Evolutionary conservation across 1,140 invertebrate species (phyloP).

Genomic region (Metopolophium dirhodum): DNA sequence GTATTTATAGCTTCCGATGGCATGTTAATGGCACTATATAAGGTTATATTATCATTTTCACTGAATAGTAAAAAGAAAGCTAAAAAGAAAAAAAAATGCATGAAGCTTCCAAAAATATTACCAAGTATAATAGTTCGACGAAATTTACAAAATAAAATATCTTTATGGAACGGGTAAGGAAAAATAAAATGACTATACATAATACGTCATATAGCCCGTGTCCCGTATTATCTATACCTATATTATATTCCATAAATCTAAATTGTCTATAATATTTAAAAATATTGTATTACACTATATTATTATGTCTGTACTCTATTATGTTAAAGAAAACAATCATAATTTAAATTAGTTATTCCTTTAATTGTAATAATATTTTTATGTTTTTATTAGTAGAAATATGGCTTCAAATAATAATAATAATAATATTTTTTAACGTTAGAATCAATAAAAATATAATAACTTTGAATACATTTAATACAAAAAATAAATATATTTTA

Average conservation of each 20-base stretch:
- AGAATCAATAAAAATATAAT: too few species aligned
- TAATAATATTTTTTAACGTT: too few species aligned
- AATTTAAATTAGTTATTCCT: too few species aligned
- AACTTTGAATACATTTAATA: too few species aligned
- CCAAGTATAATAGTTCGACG: background rate
- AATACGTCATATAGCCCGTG: background rate
- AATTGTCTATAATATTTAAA: background rate
- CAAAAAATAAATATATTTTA: too few species aligned
- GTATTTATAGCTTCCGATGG: conserved; percentile 51
- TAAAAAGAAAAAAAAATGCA: background rate
- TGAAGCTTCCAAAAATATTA: background rate
- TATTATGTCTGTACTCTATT: too few species aligned
- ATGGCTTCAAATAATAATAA: too few species aligned
- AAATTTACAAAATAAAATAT: background rate
- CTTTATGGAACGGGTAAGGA: background rate
- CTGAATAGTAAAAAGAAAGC: background rate
- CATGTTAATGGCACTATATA: conserved; percentile 34
- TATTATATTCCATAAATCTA: background rate
- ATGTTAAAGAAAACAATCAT: too few species aligned
- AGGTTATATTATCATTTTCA: conserved; percentile 39
- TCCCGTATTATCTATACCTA: background rate
- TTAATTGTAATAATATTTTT: too few species aligned
- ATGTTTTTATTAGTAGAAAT: too few species aligned
- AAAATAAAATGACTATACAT: background rate
- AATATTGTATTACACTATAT: background rate